Percentiles rank a stretch among this genome's conserved stretches.
These are phyloP conservation scores for Coracopsis vasa DNA, from an alignment of 2,113 vertebrate species.

Conservation along the genomic window DNA sequence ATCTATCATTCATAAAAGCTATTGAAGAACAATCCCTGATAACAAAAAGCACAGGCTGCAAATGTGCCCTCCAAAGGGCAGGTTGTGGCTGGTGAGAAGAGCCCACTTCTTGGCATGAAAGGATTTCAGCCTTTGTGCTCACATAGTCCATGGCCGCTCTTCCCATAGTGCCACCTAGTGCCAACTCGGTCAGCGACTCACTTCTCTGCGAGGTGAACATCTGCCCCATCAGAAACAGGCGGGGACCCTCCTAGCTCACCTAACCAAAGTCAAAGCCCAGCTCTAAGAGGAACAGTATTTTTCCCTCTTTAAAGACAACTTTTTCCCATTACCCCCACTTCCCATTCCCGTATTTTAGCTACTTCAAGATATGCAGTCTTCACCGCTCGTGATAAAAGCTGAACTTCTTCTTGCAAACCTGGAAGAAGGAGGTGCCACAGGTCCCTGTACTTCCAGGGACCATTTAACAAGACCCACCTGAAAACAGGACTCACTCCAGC, in stretches of 20 bases:
- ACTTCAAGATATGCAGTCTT: not conserved
- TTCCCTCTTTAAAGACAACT: not conserved
- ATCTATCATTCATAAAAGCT: not conserved
- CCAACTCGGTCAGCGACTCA: accelerated
- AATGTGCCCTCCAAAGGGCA: not conserved
- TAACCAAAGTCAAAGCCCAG: not conserved
- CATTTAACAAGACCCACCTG: not conserved
- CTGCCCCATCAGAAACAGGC: not conserved
- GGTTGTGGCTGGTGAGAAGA: not conserved
- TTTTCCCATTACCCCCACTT: not conserved
- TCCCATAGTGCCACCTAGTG: not conserved
- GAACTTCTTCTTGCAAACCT: not conserved
- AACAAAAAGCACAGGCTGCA: not conserved
- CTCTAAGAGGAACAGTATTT: not conserved
- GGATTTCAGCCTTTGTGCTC: not conserved
- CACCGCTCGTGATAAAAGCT: not conserved
- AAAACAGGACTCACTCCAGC: not conserved
- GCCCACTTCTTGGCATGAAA: not conserved
- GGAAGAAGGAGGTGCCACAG: not conserved
- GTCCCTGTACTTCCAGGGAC: not conserved
- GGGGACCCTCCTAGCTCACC: not conserved
- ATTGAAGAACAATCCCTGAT: not conserved
- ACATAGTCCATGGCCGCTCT: not conserved
- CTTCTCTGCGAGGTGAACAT: not conserved
- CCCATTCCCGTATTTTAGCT: not conserved